Base-by-base conservation (phyloP, 2,113 vertebrate species). In the Vulpes lagopus region DNA sequence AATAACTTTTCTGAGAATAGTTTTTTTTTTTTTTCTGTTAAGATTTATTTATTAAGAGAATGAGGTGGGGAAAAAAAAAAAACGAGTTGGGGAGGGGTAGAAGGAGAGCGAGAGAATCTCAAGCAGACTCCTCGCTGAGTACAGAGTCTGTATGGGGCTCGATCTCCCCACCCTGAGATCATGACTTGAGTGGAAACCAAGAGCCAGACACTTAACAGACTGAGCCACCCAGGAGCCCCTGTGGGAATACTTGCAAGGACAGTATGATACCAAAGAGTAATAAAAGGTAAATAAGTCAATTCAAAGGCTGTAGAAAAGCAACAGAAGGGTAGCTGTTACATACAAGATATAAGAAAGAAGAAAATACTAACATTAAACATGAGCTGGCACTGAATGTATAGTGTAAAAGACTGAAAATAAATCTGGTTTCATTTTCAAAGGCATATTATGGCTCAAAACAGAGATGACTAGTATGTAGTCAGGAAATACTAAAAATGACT, bases 401-500 rank as follows among this genome's bases (percentile, higher is more conserved):
- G 5, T 85, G 11, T 55, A 10, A 69, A 78, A 78, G n/a, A 76
- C 51, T 86, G 25, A 89, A 91, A 74, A 86, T 95, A 95, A 89
- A 89, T n/a, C 69, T 89, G 30, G 25, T 32, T 69, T 97, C 12
- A 83, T 97, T 94, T 91, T 88, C 19, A 88, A 82, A 88, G 62
- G 25, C 32, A 16, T 97, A 32, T 62, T 64, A 17, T 51, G 49
- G 12, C 49, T 90, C 25, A 91, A 67, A 74, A 91, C n/a, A 95
- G 38, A 30, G 7, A 55, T 51, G 8, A 94, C 43, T 88, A 83
- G 11, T 91, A 84, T 69, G 43, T 51, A 88, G 16, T 35, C 81
- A 83, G 30, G 59, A 95, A 94, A 89, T 88, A 92, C 20, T 96
- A 80, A 92, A 89, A 89, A 92, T 74, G n/a, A 27, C 49, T 53